Percentiles rank a stretch among this genome's conserved stretches.
These are phyloP conservation scores for Acanthurus leucopareius DNA, from an alignment of 2,797 vertebrate species.

Conservation along the genomic window DNA sequence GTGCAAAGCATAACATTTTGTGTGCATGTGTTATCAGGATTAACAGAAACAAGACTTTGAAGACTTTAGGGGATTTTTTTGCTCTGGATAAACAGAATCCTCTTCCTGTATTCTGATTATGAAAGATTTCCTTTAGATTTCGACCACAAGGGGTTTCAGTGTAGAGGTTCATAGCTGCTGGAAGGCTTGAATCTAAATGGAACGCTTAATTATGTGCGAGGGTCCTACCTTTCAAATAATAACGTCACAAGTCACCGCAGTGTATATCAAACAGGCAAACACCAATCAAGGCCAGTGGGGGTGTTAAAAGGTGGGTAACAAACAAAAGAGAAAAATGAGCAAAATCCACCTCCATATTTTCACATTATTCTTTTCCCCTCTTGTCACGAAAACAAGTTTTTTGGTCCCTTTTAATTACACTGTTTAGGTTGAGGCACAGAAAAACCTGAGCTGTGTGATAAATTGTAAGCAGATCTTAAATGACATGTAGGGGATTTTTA, in stretches of 20 bases:
- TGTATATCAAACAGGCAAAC: slow-evolving; percentile 46
- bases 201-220: slow-evolving; percentile 21
- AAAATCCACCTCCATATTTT: background rate
- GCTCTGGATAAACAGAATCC: background rate
- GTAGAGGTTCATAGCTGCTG: background rate
- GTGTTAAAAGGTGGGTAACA: slow-evolving; percentile 38
- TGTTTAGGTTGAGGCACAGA: background rate
- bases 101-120: slow-evolving; percentile 7
- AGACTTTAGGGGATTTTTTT: background rate
- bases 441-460: background rate
- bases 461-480: too few relatives aligned
- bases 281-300: slow-evolving; percentile 36
- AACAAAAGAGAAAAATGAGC: slow-evolving; percentile 36
- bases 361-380: background rate
- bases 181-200: slow-evolving; percentile 27
- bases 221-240: slow-evolving; percentile 18
- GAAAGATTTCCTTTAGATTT: slow-evolving; percentile 17
- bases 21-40: background rate
- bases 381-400: background rate
- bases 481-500: too few relatives aligned
- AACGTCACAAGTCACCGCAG: slow-evolving; percentile 25
- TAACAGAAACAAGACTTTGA: background rate
- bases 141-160: slow-evolving; percentile 5
- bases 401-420: background rate
- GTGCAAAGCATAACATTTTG: background rate